Evolutionary conservation across 2,113 vertebrate genomes (phyloP).

Genomic region (Oriolus oriolus): DNA sequence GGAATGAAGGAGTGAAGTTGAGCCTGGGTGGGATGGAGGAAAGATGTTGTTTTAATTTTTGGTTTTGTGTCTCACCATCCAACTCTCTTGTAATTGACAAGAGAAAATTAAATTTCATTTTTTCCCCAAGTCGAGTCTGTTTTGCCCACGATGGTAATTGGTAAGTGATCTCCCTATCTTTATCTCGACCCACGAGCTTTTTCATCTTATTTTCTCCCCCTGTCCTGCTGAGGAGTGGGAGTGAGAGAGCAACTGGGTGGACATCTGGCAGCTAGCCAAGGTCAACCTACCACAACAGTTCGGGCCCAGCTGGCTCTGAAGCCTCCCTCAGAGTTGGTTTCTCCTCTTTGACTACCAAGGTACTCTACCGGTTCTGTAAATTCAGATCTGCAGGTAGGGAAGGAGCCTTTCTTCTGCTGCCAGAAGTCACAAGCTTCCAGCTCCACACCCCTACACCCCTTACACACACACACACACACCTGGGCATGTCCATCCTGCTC

Average conservation of each 20-base stretch:
- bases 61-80: background rate
- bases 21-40: background rate
- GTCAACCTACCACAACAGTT: background rate
- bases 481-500: background rate
- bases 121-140: background rate
- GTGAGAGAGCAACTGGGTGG: background rate
- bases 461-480: background rate
- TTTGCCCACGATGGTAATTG: background rate
- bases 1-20: background rate
- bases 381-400: background rate
- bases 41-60: background rate
- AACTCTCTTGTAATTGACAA: background rate
- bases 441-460: background rate
- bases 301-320: background rate
- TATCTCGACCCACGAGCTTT: background rate
- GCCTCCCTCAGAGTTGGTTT: background rate
- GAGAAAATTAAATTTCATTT: background rate
- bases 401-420: background rate
- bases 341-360: background rate
- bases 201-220: background rate
- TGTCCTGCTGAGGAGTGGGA: background rate
- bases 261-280: background rate
- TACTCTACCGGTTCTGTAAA: background rate
- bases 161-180: background rate
- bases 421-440: background rate